Percentiles rank a stretch among this genome's conserved stretches.
Conservation (phyloP, 2,888 invertebrate genomes). For the Geotrupes spiniger region DNA sequence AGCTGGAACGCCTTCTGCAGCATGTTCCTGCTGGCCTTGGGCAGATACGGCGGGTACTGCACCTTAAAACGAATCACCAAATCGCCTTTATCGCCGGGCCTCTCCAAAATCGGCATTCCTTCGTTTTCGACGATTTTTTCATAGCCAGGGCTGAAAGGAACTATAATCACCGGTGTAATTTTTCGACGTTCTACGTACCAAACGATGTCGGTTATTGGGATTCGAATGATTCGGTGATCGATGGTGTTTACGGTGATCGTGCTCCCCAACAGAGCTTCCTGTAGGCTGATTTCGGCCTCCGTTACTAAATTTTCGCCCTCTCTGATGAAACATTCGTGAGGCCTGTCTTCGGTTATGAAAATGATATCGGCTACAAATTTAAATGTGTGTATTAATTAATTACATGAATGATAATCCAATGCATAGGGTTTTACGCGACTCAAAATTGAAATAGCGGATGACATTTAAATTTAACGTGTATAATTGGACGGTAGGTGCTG, state of each 20-base stretch:
- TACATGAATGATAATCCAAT: not conserved
- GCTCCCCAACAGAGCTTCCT: slow-evolving; percentile 71
- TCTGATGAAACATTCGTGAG: slow-evolving; percentile 64
- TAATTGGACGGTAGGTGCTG: too few species aligned
- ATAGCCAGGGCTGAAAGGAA: slow-evolving; percentile 57
- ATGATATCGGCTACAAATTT: slow-evolving; percentile 76
- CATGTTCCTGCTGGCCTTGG: slow-evolving; percentile 50
- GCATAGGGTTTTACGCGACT: not conserved
- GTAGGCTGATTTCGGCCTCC: slow-evolving; percentile 58
- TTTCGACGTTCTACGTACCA: slow-evolving; percentile 46
- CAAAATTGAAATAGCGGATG: too few species aligned
- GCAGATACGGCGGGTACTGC: slow-evolving; percentile 56
- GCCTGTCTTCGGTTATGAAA: slow-evolving; percentile 70
- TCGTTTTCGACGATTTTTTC: slow-evolving; percentile 68
- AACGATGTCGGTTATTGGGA: slow-evolving; percentile 71
- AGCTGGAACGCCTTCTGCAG: slow-evolving; percentile 45
- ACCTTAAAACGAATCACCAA: slow-evolving; percentile 67
- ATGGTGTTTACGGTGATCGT: slow-evolving; percentile 65
- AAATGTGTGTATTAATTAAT: not conserved
- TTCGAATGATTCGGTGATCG: slow-evolving; percentile 65
- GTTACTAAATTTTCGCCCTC: slow-evolving; percentile 68
- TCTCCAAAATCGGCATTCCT: slow-evolving; percentile 68
- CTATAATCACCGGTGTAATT: not conserved
- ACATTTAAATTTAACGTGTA: too few species aligned
- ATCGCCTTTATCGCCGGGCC: slow-evolving; percentile 63